Evolutionary conservation across 1,140 invertebrate species (phyloP).

Genomic region (Uloborus diversus): DNA sequence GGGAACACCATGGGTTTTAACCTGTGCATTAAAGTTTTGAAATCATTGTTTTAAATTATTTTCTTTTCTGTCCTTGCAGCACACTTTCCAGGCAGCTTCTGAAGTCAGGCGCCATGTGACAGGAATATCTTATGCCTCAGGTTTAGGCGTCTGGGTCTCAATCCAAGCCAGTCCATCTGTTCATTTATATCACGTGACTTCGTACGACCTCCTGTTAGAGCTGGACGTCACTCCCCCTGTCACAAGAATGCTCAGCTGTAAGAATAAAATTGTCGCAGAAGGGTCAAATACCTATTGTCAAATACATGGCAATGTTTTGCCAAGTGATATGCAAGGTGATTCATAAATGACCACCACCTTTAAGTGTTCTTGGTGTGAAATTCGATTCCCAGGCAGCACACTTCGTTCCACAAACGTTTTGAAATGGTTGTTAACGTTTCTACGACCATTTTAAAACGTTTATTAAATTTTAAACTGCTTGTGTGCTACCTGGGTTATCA

Average conservation of each 20-base stretch:
- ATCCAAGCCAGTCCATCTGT: constrained; percentile 83
- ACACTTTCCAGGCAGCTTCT: constrained; percentile 76
- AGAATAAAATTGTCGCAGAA: constrained; percentile 64
- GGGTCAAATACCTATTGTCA: too few species aligned
- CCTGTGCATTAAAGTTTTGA: neutral
- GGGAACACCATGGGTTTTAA: too few species aligned
- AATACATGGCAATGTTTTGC: too few species aligned
- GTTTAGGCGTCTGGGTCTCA: constrained; percentile 86
- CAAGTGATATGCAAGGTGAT: too few species aligned
- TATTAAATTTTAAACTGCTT: too few species aligned
- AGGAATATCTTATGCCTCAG: constrained; percentile 82
- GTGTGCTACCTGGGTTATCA: too few species aligned
- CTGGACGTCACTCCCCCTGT: constrained; percentile 91
- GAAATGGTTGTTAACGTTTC: too few species aligned
- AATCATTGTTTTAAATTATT: neutral
- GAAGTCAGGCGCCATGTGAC: constrained; percentile 79
- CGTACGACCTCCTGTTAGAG: constrained; percentile 83
- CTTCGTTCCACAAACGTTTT: too few species aligned
- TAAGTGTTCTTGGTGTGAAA: too few species aligned
- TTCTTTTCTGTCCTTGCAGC: constrained; percentile 59
- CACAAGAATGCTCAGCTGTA: constrained; percentile 92
- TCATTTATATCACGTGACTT: constrained; percentile 79
- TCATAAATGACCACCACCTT: too few species aligned
- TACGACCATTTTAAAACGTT: too few species aligned
- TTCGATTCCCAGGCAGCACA: too few species aligned